These are phyloP conservation scores for Neodiprion lecontei DNA, from an alignment of 1,140 invertebrate genomes.

Conservation along the genomic window DNA sequence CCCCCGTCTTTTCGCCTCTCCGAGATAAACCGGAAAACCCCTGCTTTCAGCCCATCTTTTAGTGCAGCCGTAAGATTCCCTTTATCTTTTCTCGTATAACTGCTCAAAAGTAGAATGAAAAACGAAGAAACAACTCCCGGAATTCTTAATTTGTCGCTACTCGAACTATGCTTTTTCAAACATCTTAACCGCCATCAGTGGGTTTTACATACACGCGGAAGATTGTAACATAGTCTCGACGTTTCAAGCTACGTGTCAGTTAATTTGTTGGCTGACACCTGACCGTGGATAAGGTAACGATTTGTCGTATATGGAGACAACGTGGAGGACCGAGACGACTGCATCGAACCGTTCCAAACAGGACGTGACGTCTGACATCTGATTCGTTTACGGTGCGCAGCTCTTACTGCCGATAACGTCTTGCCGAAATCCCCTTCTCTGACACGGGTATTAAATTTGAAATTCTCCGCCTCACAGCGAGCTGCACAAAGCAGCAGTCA, in stretches of 20 bases:
- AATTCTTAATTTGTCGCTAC: no score
- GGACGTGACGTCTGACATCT: background rate
- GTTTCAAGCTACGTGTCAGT: background rate
- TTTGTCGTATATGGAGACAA: background rate
- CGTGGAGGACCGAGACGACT: background rate
- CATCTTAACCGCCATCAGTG: no score
- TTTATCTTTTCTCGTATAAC: background rate
- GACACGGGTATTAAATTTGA: conserved; percentile 1
- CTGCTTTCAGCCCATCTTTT: background rate
- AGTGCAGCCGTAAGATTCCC: background rate
- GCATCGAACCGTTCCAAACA: background rate
- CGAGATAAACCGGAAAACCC: background rate
- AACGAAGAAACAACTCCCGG: no score
- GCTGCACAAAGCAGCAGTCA: no score
- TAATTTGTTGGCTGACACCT: conserved; percentile 1
- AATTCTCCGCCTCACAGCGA: background rate
- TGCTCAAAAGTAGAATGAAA: background rate
- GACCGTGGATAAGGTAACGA: background rate
- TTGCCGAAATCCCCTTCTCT: background rate
- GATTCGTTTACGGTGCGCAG: conserved; percentile 1
- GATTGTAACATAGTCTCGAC: background rate
- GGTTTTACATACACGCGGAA: background rate
- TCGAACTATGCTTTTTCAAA: no score
- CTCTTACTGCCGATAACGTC: background rate
- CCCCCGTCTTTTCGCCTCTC: background rate